Conservation (phyloP, 1,140 invertebrate species). For the Drepana arcuata region DNA sequence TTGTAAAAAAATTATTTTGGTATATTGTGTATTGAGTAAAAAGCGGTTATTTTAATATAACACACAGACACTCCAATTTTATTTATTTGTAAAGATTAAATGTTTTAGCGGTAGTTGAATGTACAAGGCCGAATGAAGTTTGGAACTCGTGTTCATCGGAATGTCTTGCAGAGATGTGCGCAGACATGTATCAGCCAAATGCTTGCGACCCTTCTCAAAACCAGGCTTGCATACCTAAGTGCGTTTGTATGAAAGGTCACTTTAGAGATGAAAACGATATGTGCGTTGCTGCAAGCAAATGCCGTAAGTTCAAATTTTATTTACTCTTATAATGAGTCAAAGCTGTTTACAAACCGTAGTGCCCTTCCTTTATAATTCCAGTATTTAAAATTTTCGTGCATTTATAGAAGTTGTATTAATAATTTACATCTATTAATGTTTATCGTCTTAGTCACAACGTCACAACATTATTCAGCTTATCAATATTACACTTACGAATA, state of each 20-base stretch:
- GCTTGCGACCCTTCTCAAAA: slow-evolving; percentile 2
- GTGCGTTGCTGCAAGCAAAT: slow-evolving; percentile 16
- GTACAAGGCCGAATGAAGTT: slow-evolving; percentile 20
- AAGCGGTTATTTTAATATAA: not conserved
- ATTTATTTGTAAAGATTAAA: not conserved
- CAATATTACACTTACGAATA: too few relatives aligned
- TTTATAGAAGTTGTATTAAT: not conserved
- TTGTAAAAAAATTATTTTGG: not conserved
- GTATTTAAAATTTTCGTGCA: not conserved
- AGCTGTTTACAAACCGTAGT: not conserved
- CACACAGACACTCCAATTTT: not conserved
- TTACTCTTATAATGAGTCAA: not conserved
- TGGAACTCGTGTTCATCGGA: slow-evolving; percentile 15
- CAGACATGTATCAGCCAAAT: slow-evolving; percentile 3
- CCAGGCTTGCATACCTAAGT: slow-evolving; percentile 16
- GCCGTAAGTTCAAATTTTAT: slow-evolving; percentile 17
- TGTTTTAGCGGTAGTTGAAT: slow-evolving; percentile 17
- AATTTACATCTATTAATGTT: not conserved
- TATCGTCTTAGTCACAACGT: not conserved
- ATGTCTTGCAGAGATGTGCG: slow-evolving; percentile 12
- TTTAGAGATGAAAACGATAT: slow-evolving; percentile 12
- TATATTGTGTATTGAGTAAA: not conserved
- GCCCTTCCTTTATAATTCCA: not conserved
- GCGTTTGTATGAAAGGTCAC: slow-evolving; percentile 13
- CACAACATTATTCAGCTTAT: too few relatives aligned